Evolutionary conservation across 2,888 invertebrate species (phyloP).

Genomic region (Diarsia brunnea): DNA sequence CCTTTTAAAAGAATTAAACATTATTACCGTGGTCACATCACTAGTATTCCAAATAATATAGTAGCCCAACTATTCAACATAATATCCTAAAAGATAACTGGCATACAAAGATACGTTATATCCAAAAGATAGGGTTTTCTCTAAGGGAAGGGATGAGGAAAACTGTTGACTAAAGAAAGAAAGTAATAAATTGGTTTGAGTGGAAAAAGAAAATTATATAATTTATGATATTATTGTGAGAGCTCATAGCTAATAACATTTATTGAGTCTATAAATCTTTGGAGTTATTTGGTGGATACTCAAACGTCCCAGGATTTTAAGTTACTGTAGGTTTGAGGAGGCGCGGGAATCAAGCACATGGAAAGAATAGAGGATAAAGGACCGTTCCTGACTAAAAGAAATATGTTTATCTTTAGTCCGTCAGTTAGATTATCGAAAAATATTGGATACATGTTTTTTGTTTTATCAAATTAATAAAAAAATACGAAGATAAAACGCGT

Average conservation of each 20-base stretch:
- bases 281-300: not conserved
- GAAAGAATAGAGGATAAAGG: too few relatives aligned
- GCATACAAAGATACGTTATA: constrained; percentile 51
- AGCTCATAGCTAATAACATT: constrained; percentile 33
- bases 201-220: constrained; percentile 47
- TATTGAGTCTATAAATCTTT: constrained; percentile 32
- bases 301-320: not conserved
- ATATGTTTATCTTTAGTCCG: too few relatives aligned
- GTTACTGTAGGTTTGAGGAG: too few relatives aligned
- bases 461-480: too few relatives aligned
- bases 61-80: constrained; percentile 27
- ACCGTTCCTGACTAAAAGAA: too few relatives aligned
- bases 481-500: too few relatives aligned
- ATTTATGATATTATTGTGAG: constrained; percentile 45
- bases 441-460: too few relatives aligned
- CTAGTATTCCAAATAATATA: constrained; percentile 35
- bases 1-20: not conserved
- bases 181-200: constrained; percentile 57
- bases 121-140: constrained; percentile 49
- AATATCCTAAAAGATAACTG: constrained; percentile 46
- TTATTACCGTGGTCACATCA: not conserved
- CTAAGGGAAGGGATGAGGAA: constrained; percentile 28
- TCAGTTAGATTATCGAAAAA: too few relatives aligned
- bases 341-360: too few relatives aligned
- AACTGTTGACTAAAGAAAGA: constrained; percentile 41